A percentile compares a stretch with the other conserved stretches of the same genome.
These are phyloP conservation scores for Corythucha ciliata DNA, from an alignment of 2,888 invertebrate species.

Conservation along the genomic window DNA sequence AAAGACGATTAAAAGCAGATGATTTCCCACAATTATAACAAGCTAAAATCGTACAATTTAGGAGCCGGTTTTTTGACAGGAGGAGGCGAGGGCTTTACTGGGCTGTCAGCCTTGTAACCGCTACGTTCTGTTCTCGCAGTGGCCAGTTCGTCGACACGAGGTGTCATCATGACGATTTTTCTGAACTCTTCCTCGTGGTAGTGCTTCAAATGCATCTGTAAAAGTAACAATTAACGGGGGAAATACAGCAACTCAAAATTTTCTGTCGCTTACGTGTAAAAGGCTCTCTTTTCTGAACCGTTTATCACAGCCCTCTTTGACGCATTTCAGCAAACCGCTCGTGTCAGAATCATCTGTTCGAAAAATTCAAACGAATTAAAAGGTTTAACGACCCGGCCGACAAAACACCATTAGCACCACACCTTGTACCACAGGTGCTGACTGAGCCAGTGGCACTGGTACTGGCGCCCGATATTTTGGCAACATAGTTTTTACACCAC, in stretches of 20 bases:
- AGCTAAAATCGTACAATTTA: slow-evolving; percentile 2
- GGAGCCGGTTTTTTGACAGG: slow-evolving; percentile 23
- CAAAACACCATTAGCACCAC: too few species aligned
- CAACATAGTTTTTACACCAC: too few species aligned
- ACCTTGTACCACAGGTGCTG: too few species aligned
- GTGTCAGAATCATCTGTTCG: background rate
- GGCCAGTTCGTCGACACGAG: slow-evolving; percentile 77
- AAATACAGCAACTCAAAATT: background rate
- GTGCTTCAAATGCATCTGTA: slow-evolving; percentile 81
- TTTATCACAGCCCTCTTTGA: slow-evolving; percentile 74
- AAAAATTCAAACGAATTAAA: too few species aligned
- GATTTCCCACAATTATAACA: background rate
- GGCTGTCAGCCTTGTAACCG: slow-evolving; percentile 12
- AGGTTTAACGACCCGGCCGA: too few species aligned
- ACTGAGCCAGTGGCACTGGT: too few species aligned
- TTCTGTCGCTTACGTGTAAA: slow-evolving; percentile 47
- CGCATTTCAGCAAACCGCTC: slow-evolving; percentile 47
- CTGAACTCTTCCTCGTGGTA: slow-evolving; percentile 78
- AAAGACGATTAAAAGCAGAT: too few species aligned
- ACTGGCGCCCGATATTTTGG: too few species aligned
- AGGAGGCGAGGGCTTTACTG: slow-evolving; percentile 4
- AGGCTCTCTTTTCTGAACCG: slow-evolving; percentile 84
- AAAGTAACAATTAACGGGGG: too few species aligned
- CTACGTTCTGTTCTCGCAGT: slow-evolving; percentile 62
- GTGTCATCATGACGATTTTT: slow-evolving; percentile 66